Conservation (phyloP, 2,888 invertebrate genomes). For the Pyrocoelia pectoralis region DNA sequence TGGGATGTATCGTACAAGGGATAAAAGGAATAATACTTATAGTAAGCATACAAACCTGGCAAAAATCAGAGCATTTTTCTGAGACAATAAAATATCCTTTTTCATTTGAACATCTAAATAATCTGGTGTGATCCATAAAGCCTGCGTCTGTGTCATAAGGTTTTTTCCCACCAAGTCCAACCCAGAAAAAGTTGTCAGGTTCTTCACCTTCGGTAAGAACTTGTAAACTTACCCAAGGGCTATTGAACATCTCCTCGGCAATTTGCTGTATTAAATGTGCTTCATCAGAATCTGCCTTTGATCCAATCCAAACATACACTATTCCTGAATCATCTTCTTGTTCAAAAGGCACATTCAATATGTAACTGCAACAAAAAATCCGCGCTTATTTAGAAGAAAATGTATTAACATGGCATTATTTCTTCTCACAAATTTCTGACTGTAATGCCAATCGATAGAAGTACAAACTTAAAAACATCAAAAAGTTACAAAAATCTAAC, state of each 20-base stretch:
- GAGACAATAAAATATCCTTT: slow-evolving; percentile 99
- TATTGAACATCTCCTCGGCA: slow-evolving; percentile 92
- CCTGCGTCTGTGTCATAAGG: slow-evolving; percentile 88
- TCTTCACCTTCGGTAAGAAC: slow-evolving; percentile 93
- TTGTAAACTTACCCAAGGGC: slow-evolving; percentile 78
- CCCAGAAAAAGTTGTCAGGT: slow-evolving; percentile 99
- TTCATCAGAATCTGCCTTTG: slow-evolving; percentile 84
- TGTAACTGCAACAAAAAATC: slow-evolving; percentile 71
- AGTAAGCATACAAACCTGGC: slow-evolving; percentile 70
- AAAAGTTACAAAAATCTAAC: no score
- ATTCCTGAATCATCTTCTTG: slow-evolving; percentile 87
- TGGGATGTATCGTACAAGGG: no score
- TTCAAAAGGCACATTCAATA: slow-evolving; percentile 91
- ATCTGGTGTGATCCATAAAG: slow-evolving; percentile 90
- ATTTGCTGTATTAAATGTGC: slow-evolving; percentile 88
- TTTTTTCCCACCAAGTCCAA: slow-evolving; percentile 91
- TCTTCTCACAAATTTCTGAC: no score
- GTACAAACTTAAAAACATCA: no score
- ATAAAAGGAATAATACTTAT: not conserved
- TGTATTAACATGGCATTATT: no score
- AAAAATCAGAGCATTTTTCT: slow-evolving; percentile 98
- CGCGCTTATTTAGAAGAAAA: no score
- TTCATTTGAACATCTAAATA: slow-evolving; percentile 99
- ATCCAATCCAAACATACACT: slow-evolving; percentile 96
- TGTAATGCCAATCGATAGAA: no score